Evolutionary conservation across 2,113 vertebrate species (phyloP).

Genomic region (Onychostruthus taczanowskii): DNA sequence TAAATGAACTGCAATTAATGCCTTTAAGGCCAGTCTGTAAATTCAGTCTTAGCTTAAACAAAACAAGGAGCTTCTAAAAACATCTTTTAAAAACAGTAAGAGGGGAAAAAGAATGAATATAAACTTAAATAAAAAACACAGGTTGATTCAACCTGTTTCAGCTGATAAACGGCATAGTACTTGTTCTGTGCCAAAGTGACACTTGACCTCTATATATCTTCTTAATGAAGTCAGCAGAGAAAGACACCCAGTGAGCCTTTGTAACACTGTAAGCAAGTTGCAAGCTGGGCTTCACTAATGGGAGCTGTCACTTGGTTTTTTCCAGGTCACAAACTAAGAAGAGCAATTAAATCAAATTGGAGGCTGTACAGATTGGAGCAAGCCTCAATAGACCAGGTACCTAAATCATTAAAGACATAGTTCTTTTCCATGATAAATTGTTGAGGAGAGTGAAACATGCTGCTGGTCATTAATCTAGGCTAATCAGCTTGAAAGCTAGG

Average conservation of each 20-base stretch:
- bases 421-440: slow-evolving; percentile 94
- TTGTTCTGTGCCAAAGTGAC: slow-evolving; percentile 65
- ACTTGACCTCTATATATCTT: slow-evolving; percentile 78
- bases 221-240: slow-evolving; percentile 78
- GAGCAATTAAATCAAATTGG: slow-evolving; percentile 90
- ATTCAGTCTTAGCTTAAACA: background rate
- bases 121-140: slow-evolving; percentile 45
- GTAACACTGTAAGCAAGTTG: slow-evolving; percentile 74
- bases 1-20: slow-evolving; percentile 28
- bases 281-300: slow-evolving; percentile 80
- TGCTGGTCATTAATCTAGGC: slow-evolving; percentile 93
- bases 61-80: slow-evolving; percentile 16
- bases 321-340: slow-evolving; percentile 83
- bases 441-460: slow-evolving; percentile 80
- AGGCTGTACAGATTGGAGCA: slow-evolving; percentile 72
- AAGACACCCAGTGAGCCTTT: slow-evolving; percentile 74
- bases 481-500: slow-evolving; percentile 86
- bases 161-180: slow-evolving; percentile 51
- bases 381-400: slow-evolving; percentile 78
- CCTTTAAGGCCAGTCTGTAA: background rate
- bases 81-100: background rate
- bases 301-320: slow-evolving; percentile 85
- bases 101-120: background rate
- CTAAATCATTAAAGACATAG: slow-evolving; percentile 90
- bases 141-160: slow-evolving; percentile 54